These are phyloP conservation scores for Vulpes lagopus DNA, from an alignment of 2,113 vertebrate species.

Conservation along the genomic window DNA sequence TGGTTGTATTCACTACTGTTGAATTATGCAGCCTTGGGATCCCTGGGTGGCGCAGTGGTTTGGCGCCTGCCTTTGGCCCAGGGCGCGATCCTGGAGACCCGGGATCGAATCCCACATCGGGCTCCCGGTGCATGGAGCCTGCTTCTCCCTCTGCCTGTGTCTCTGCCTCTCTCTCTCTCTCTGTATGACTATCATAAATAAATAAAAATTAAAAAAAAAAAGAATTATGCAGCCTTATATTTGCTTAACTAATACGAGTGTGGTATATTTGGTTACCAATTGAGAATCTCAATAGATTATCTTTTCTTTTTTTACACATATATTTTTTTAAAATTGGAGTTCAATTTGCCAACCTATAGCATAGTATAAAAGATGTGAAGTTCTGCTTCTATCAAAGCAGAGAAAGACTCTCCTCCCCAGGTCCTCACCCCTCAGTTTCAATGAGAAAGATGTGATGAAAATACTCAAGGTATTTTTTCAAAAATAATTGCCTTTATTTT, in stretches of 20 bases:
- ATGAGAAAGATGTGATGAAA: slow-evolving; percentile 8
- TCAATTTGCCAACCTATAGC: too few relatives aligned
- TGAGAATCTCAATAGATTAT: slow-evolving; percentile 35
- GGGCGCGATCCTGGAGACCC: too few relatives aligned
- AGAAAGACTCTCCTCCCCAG: background rate
- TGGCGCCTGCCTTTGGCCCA: too few relatives aligned
- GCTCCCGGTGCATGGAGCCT: too few relatives aligned
- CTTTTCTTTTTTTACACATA: too few relatives aligned
- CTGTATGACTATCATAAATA: too few relatives aligned
- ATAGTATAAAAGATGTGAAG: background rate
- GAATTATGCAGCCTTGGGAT: background rate
- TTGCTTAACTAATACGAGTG: slow-evolving; percentile 12
- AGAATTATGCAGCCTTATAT: background rate
- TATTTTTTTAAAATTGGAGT: too few relatives aligned
- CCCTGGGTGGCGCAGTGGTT: too few relatives aligned
- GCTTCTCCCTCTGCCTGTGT: too few relatives aligned
- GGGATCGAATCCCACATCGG: too few relatives aligned
- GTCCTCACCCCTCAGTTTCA: background rate
- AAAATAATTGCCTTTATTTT: slow-evolving; percentile 1
- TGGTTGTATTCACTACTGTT: background rate
- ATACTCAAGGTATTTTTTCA: slow-evolving; percentile 5
- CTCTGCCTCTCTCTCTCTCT: too few relatives aligned
- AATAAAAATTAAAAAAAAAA: too few relatives aligned
- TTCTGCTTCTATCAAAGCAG: background rate
- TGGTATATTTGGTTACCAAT: slow-evolving; percentile 41